Percentiles rank a stretch among this genome's conserved stretches.
Conservation (phyloP, 2,797 vertebrate genomes). For the Neostethus bicornis region DNA sequence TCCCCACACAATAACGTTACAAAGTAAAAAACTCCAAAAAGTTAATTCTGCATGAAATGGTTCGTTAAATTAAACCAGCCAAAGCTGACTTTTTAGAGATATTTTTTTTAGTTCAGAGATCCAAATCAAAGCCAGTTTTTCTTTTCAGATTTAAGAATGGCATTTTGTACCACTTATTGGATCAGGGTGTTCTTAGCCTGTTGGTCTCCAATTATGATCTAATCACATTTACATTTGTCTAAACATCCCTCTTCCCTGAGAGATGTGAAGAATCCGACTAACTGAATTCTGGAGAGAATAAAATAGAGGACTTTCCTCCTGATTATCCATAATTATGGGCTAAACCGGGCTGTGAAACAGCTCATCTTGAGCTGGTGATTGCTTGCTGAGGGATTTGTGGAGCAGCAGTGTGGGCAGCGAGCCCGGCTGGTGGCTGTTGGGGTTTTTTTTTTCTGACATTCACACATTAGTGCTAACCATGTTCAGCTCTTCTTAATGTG, state of each 20-base stretch:
- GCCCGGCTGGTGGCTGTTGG: slow-evolving; percentile 33
- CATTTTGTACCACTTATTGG: no score
- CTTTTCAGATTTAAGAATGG: no score
- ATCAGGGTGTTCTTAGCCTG: no score
- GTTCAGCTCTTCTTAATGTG: slow-evolving; percentile 25
- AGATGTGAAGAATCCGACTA: not conserved
- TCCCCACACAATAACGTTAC: no score
- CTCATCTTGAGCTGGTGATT: slow-evolving; percentile 32
- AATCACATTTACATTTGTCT: not conserved
- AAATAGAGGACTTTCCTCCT: slow-evolving; percentile 1
- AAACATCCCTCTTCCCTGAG: not conserved
- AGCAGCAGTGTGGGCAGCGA: slow-evolving; percentile 30
- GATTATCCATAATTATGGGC: slow-evolving; percentile 18
- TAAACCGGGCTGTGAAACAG: slow-evolving; percentile 16
- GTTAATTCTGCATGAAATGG: no score
- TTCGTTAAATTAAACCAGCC: no score
- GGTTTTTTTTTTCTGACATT: slow-evolving; percentile 49
- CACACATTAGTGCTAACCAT: slow-evolving; percentile 38
- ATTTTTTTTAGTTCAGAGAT: no score
- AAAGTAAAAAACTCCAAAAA: no score
- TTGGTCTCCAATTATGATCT: not conserved
- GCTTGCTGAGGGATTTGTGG: slow-evolving; percentile 37
- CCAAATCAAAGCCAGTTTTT: no score
- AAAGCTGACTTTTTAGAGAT: no score
- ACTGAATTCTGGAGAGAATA: not conserved